Base-by-base conservation (phyloP, 2,113 vertebrate species). In the Orientallactaga bullata region DNA sequence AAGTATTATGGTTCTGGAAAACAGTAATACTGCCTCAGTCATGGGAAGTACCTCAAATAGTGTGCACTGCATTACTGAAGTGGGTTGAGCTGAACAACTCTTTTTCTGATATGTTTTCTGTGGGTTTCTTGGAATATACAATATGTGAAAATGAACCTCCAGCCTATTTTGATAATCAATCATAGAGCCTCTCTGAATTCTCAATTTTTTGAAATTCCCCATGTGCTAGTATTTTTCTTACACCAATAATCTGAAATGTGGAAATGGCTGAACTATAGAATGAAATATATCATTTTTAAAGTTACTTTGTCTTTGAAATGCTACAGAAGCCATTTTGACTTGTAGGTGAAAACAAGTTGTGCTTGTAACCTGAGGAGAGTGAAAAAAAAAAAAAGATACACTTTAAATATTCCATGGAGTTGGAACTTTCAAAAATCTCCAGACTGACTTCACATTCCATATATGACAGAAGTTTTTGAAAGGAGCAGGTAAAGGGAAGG, bases 381-480 rank as follows among this genome's bases (percentile, higher is more conserved):
- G 35, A 69, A 76, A 65, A 55, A 72, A 42, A 69, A 76, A 65
- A 55, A 72, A 71, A 76, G 30, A 39, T 28, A 51, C 3, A 72
- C 71, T 88, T 90, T 76, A 90, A 94, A 94, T 18, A 84, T 20
- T 4, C 15, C 39, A 24, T 32, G 20, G n/a, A 83, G 58, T 85
- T 78, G 77, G 68, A 90, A 81, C 85, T 92, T 69, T 91, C 88
- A 39, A 95, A 91, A 86, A 63, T 86, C 66, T 86, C 32, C 30
- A 94, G 58, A 21, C 74, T 92, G 42, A 88, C 85, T 96, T 97
- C 69, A 94, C 51, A 83, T 84, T 80, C 58, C 71, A 65, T 16
- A 88, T 85, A 91, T 23, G 77, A 82, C 55, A 89, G 55, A 90
- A 60, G 74, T 51, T 58, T 94, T 74, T 93, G 74, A 92, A 73